Base-by-base conservation (phyloP, 2,113 vertebrate species). In the Notothenia coriiceps region DNA sequence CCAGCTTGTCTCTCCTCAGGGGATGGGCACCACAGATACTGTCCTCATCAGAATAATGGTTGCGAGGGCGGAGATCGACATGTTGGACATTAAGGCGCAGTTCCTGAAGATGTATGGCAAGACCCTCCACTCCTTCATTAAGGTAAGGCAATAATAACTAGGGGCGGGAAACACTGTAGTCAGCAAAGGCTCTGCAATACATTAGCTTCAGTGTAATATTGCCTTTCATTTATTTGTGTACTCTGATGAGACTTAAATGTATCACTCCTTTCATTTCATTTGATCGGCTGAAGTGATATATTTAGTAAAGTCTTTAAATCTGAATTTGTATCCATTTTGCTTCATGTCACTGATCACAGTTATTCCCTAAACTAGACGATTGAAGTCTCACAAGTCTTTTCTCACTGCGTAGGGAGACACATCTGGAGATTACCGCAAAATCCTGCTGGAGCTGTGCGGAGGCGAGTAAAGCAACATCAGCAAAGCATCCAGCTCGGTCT, bases 11-110 rank as follows among this genome's bases (percentile, higher is more conserved):
- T 64, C 10, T 55, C 7, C 10, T 73, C 59, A 99, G 98, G 98
- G 98, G 22, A 65, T 98, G 76, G 98, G 98, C 20, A 99, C 98
- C 0, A 97, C 98, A 29, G 98, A 99, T 29, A 93, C 57, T 57
- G 94, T 98, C 0, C 96, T 99, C 78, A 96, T 99, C 82, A 93
- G 98, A 83, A 95, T 97, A 77, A 98, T 99, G 97, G 96, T 99
- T 20, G 93, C 98, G n/a, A 96, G 97, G 49, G 95, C 95, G 0
- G 98, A 99, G 85, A 89, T 98, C 0, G 98, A 99, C 86, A 97
- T 99, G 98, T 57, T 98, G 79, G 94, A 98, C 82, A 99, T 99
- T 80, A 95, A 97, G 57, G 93, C 88, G 0, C 92, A 97, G 80
- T 99, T 99, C 92, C 95, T 95, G 86, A 95, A 95, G 88, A 92